Conservation (phyloP, 2,888 invertebrate genomes). For the Agrilus cyanescens region DNA sequence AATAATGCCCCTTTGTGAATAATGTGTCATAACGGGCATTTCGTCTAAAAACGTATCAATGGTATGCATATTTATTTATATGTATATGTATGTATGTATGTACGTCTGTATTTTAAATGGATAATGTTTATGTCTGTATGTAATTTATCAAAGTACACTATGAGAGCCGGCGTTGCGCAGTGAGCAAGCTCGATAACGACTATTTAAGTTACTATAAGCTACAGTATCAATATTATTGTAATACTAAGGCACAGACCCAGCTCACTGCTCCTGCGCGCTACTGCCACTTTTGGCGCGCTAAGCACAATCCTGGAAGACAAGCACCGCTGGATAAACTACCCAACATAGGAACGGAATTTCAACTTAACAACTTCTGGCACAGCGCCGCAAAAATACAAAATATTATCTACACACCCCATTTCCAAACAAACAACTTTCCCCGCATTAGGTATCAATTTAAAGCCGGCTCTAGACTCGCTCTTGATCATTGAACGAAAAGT, state of each 20-base stretch:
- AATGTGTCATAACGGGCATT: constrained; percentile 22
- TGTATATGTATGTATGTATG: too few relatives aligned
- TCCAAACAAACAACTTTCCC: too few relatives aligned
- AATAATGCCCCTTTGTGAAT: neutral
- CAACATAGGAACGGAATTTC: constrained; percentile 35
- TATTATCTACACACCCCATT: too few relatives aligned
- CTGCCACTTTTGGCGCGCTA: constrained; percentile 17
- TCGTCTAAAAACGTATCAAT: constrained; percentile 8
- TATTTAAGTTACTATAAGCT: constrained; percentile 25
- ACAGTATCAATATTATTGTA: constrained; percentile 38
- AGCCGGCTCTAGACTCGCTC: too few relatives aligned
- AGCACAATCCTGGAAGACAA: constrained; percentile 36
- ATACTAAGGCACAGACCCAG: constrained; percentile 41
- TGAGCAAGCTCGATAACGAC: constrained; percentile 33
- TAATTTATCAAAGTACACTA: constrained; percentile 15
- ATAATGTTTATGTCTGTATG: constrained; percentile 9
- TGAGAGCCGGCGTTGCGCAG: constrained; percentile 30
- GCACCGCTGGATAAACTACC: constrained; percentile 37
- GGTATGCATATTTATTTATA: too few relatives aligned
- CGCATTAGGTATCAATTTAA: too few relatives aligned
- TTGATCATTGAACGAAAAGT: too few relatives aligned
- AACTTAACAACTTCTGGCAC: constrained; percentile 17
- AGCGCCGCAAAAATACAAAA: too few relatives aligned
- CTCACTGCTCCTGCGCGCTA: constrained; percentile 33
- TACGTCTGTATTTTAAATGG: neutral